Evolutionary conservation across 2,113 vertebrate species (phyloP), one percentile per base, ranked within the genome.

Genomic region (Megatriorchis doriae): DNA sequence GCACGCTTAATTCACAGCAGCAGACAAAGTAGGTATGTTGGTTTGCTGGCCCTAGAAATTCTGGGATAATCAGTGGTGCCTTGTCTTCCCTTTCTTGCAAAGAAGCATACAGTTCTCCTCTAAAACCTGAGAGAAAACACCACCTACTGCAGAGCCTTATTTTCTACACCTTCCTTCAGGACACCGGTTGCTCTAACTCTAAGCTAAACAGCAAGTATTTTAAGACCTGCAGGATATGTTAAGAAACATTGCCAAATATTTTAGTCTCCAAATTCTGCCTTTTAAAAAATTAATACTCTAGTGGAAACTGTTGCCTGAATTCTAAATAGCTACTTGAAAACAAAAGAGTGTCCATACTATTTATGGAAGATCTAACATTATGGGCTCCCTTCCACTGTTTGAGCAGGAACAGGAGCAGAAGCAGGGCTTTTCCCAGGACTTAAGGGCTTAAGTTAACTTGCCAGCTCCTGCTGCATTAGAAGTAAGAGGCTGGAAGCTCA

Each of bases 261-360:
- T 71, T n/a, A 83, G 68, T 45, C 65, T 92, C 43, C 22, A 72
- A 91, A 94, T 75, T 72, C 53, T 88, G 56, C 43, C 42, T 93
- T 86, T 48, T 11, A 81, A 92, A 94, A 95, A 58, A 53, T 10
- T 40, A 78, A 88, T 72, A 72, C 6, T 20, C 47, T 31, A 61
- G 61, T 58, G 61, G 47, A 83, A 86, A 91, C 22, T 58, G 27
- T 26, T 68, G 47, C 16, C 43, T 48, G 48, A 95, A 84, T 93
- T 91, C 47, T 74, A 92, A 95, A 78, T 7, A 96, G 72, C 45
- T 67, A 36, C 61, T 81, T 68, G 66, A 72, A 94, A 96, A 81
- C 26, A 88, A 92, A 75, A 70, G 56, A 56, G 12, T 13, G 52
- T 79, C 78, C 55, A 26, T 32, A 75, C 17, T 89, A 32, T 85